Conservation (phyloP, 2,797 vertebrate species). For the Tangara arthus region DNA sequence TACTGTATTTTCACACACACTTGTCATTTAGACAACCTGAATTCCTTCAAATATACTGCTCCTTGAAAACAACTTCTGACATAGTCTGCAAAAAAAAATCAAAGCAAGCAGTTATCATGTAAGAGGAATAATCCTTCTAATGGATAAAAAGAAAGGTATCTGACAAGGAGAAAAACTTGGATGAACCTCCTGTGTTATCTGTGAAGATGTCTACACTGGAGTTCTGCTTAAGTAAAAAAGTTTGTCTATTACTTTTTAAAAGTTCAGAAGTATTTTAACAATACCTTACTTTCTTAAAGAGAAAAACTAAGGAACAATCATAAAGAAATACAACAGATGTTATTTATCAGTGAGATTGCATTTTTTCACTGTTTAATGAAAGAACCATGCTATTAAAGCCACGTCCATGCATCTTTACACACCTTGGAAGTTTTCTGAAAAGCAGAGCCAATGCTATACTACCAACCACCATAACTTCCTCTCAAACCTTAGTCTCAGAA, state of each 20-base stretch:
- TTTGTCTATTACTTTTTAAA: not conserved
- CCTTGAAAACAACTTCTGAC: constrained; percentile 20
- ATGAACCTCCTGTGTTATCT: not conserved
- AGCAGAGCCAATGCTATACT: not conserved
- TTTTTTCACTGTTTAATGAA: not conserved
- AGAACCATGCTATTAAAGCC: not conserved
- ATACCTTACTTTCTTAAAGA: not conserved
- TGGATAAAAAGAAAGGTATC: not conserved
- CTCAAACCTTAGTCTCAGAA: not conserved
- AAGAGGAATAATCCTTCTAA: not conserved
- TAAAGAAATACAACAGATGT: not conserved
- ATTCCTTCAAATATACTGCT: constrained; percentile 4
- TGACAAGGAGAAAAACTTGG: not conserved
- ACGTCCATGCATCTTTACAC: not conserved
- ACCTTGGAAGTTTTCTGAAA: not conserved
- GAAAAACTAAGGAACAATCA: not conserved
- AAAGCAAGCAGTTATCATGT: not conserved
- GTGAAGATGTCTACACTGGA: not conserved
- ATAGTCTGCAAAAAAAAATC: not conserved
- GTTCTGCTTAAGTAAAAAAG: not conserved
- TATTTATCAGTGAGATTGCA: not conserved
- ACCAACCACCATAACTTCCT: not conserved
- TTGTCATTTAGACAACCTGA: constrained; percentile 4
- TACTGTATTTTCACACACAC: not conserved
- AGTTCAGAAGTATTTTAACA: not conserved